phyloP scores from a whole-genome alignment of 2,888 invertebrate genomes.

The Formica aserva region DNA sequence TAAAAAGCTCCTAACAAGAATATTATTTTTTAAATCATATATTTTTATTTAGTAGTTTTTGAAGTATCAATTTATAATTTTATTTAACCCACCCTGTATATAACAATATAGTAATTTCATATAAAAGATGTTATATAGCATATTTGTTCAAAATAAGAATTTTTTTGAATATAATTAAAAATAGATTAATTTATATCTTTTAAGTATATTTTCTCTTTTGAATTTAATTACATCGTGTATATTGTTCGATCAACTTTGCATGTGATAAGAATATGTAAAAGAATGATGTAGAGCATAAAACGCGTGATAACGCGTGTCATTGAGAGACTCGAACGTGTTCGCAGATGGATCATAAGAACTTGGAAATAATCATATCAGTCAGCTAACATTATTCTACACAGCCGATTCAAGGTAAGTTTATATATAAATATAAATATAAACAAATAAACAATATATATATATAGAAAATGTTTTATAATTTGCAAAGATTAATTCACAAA shows the following conservation, averaged over 20 bases:
- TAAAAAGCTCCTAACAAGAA: no score
- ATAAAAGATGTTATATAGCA: background rate
- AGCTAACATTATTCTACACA: no score
- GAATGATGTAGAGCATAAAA: background rate
- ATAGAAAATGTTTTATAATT: no score
- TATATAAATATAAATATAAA: no score
- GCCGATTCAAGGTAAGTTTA: background rate
- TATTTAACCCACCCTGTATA: background rate
- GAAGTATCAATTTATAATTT: no score
- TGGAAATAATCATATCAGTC: background rate
- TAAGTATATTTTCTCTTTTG: background rate
- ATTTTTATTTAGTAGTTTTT: no score
- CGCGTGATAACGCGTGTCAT: background rate
- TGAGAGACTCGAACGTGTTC: background rate
- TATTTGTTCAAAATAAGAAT: background rate
- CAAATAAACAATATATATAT: no score
- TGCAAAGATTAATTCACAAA: no score
- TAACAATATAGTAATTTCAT: background rate
- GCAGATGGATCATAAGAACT: background rate
- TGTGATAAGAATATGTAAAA: slow-evolving; percentile 20
- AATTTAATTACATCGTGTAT: background rate
- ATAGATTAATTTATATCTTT: slow-evolving; percentile 6
- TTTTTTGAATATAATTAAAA: no score
- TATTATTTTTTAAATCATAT: no score
- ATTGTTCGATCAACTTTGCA: background rate